Evolutionary conservation across 2,113 vertebrate genomes (phyloP), one percentile per base, ranked within the genome.

Genomic region (Rhegmatorhina hoffmannsi): DNA sequence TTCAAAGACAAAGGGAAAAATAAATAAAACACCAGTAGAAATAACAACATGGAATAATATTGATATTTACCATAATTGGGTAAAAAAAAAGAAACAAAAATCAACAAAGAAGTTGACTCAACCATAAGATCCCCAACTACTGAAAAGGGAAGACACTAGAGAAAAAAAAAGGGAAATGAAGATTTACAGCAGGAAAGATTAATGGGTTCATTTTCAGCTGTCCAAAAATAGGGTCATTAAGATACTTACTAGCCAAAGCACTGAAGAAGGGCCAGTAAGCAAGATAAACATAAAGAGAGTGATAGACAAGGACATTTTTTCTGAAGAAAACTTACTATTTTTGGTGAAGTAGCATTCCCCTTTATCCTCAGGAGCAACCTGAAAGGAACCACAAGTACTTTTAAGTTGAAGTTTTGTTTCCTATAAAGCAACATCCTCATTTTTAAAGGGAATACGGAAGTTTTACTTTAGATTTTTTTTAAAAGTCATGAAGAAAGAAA

Each of bases 361-460:
- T 81, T 82, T 79, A 33, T 26, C 58, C 68, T 74, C 28, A 46
- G 3, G 8, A 90, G 34, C 28, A 87, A 75, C 33, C 64, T 38
- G 79, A 84, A 76, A 95, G 73, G 64, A 94, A 96, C 40, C 13
- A 10, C 5, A 91, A 89, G 9, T 56, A 82, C 55, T 92, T 88
- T 62, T 59, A 90, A 33, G 9, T 5, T 53, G 62, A 72, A 85
- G 19, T 43, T 79, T 47, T 38, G 7, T 64, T 90, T 58, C 44
- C 44, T n/a, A 25, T n/a, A 64, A 78, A 72, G 29, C n/a, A 67
- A 90, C 79, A 92, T 64, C 78, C 63, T 76, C 56, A 86, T 93
- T 95, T 94, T 85, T 53, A 56, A 80, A 66, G 29, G n/a, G 78
- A 47, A 53, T 72, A 6, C 0, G 21, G 3, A 80, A 70, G 68